Base-by-base conservation (phyloP, 2,888 invertebrate genomes). In the Cephus pulcher region DNA sequence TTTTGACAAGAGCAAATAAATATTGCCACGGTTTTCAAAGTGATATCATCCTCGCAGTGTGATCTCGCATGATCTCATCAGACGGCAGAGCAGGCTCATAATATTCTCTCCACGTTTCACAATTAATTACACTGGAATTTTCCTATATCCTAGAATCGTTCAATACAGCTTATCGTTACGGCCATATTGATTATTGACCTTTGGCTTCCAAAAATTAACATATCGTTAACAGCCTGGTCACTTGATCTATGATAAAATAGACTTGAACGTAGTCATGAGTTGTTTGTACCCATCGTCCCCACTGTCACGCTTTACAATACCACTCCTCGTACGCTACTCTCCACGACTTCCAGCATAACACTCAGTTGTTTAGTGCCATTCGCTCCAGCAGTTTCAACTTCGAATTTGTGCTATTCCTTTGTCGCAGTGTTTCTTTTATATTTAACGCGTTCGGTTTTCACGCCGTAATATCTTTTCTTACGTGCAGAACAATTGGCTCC, bases 311-410 rank as follows among this genome's bases (percentile, higher is more conserved):
- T 81, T 76, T 74, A 81, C 81, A 84, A 84, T 81, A 84, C 83
- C 82, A 79, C 82, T 83, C 82, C 86, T 81, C 82, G 82, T 81
- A 77, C 80, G 80, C 79, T 80, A 76, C 84, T 84, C 85, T 86
- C 83, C 81, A 84, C 83, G 84, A 83, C 84, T 81, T 87, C 86
- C 84, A 83, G 85, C 83, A 80, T 85, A 87, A 88, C 85, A 87
- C 84, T 87, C 87, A 83, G 86, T 88, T 88, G 88, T 89, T 88
- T 88, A 88, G 89, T 89, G 85, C 84, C 85, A 82, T 82, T 88
- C 86, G 85, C 84, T 84, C 80, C 84, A 80, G 82, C 84, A 84
- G 82, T 81, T 81, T 76, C 79, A 73, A 70, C 76, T 69, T 74
- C 76, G 76, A 69, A 56, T 9, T 76, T 69, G 79, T 77, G 73